Evolutionary conservation across 2,888 invertebrate species (phyloP).

Genomic region (Venustoraphidia nigricollis): DNA sequence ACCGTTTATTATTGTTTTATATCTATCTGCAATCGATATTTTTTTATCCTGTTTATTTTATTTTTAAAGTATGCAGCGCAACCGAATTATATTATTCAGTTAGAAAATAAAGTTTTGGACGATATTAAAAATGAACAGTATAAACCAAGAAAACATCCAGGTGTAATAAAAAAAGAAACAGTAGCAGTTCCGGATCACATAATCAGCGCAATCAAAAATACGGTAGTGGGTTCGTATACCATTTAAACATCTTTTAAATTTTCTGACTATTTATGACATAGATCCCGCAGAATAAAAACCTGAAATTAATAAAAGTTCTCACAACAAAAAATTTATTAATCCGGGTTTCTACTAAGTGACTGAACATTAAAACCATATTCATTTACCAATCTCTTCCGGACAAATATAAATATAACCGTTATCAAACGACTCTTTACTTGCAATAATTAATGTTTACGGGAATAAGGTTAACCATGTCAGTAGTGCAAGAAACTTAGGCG

Average conservation of each 20-base stretch:
- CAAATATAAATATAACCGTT: too few relatives aligned
- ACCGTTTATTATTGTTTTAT: too few relatives aligned
- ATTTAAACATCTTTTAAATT: slow-evolving; percentile 1
- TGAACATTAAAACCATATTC: too few relatives aligned
- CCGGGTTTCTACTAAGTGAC: too few relatives aligned
- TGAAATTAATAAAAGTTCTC: too few relatives aligned
- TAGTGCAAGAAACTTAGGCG: too few relatives aligned
- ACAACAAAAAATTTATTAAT: too few relatives aligned
- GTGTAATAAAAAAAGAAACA: slow-evolving; percentile 37
- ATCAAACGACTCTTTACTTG: too few relatives aligned
- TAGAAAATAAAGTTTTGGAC: slow-evolving; percentile 33
- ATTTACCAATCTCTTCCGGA: too few relatives aligned
- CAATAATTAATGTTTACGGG: too few relatives aligned
- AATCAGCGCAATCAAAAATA: slow-evolving; percentile 34
- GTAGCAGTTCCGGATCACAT: slow-evolving; percentile 44
- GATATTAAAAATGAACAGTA: slow-evolving; percentile 33
- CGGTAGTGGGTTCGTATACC: slow-evolving; percentile 29
- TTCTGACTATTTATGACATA: background rate
- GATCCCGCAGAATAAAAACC: too few relatives aligned
- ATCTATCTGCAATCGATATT: background rate
- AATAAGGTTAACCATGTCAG: too few relatives aligned
- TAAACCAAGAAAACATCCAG: slow-evolving; percentile 60
- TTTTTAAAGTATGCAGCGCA: slow-evolving; percentile 19
- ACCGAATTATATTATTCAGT: slow-evolving; percentile 25
- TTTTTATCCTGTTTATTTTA: slow-evolving; percentile 2